These are phyloP conservation scores for Poecilia wingei DNA, from an alignment of 2,797 vertebrate species.

Conservation along the genomic window DNA sequence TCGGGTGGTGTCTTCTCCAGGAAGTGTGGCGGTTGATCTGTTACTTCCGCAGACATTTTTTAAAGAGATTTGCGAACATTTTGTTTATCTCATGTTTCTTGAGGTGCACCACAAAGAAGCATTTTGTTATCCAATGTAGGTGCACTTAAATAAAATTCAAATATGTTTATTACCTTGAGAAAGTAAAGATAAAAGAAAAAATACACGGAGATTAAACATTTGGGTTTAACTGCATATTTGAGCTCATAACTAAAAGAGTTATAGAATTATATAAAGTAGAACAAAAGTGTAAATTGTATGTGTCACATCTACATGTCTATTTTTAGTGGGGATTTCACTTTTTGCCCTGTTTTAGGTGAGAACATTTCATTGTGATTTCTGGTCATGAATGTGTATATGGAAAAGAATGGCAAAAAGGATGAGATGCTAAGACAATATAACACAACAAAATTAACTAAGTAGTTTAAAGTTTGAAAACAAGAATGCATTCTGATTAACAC, in stretches of 20 bases:
- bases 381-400: background rate
- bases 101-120: background rate
- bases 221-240: background rate
- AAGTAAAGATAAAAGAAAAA: background rate
- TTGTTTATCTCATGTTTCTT: background rate
- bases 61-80: background rate
- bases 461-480: background rate
- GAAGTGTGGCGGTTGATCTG: constrained; percentile 28
- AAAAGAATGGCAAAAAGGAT: background rate
- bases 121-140: background rate
- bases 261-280: background rate
- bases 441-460: background rate
- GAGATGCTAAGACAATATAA: background rate
- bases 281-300: background rate
- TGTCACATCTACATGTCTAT: background rate
- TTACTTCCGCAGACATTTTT: background rate
- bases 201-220: background rate
- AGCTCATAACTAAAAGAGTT: background rate
- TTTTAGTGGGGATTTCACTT: background rate
- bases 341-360: background rate
- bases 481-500: background rate
- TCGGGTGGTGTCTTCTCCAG: constrained; percentile 22
- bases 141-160: background rate
- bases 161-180: background rate
- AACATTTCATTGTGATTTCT: background rate